Percentiles rank a stretch among this genome's conserved stretches.
phyloP scores from a whole-genome alignment of 2,888 invertebrate genomes.

The Drosophila tanythrix region DNA sequence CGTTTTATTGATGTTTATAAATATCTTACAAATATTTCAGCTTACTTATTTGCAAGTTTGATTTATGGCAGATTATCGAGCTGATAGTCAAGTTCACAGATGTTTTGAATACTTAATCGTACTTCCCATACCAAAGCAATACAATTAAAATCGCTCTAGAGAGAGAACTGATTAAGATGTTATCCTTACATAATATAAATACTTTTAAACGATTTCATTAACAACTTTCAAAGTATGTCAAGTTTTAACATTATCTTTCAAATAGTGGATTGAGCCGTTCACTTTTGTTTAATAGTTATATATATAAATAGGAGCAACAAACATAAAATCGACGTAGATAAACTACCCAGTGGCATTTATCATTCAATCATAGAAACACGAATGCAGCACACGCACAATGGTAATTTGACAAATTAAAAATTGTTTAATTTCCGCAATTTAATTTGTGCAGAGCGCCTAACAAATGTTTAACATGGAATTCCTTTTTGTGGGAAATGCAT shows the following conservation, averaged over 20 bases:
- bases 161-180: not conserved
- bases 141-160: not conserved
- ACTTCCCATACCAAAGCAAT: not conserved
- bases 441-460: constrained; percentile 39
- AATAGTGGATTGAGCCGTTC: not conserved
- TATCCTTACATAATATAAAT: not conserved
- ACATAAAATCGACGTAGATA: not conserved
- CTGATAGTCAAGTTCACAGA: not conserved
- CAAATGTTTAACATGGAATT: constrained; percentile 66
- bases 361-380: not conserved
- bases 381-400: not conserved
- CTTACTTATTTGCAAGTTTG: not conserved
- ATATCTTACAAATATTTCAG: not conserved
- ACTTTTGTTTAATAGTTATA: not conserved
- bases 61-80: not conserved
- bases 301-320: not conserved
- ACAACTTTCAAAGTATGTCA: not conserved
- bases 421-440: constrained; percentile 1
- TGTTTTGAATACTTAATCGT: not conserved
- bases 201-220: not conserved
- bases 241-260: not conserved
- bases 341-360: not conserved
- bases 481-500: constrained; percentile 61
- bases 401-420: not conserved
- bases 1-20: not conserved